Base-by-base conservation (phyloP, 2,113 vertebrate genomes). In the Eptatretus burgeri region DNA sequence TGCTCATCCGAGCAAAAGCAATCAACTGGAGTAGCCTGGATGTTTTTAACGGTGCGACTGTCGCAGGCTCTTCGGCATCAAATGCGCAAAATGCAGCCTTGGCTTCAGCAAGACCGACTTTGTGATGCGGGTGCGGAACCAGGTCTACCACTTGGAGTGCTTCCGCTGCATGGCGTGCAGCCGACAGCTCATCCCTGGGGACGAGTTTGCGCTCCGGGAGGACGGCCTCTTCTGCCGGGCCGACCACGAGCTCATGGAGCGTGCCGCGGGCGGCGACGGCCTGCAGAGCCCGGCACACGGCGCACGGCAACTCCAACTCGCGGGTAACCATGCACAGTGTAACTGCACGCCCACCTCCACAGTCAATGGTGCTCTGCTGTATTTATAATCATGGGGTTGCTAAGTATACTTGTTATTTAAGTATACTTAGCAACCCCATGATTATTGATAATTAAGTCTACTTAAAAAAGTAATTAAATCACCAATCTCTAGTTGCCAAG, bases 121-220 rank as follows among this genome's bases (percentile, higher is more conserved):
- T 71, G 89, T 95, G 72, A 93, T 94, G 89, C 76, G 86, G 66
- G 89, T 84, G 63, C 82, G 85, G 64, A 82, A 82, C 67, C 77
- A 77, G 51, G 87, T 96, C 63, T 94, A 87, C 71, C 87, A 93
- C 78, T 81, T 88, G 72, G 86, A 93, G 73, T 96, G 87, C 70
- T 95, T 95, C 73, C 81, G 85, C 70, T 94, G 89, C 76, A 80
- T 85, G 5, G 81, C 84, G 67, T 95, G 89, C 74, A 82, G 82
- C 74, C 78, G 84, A 62, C 84, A 87, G 71, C 81, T 95, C 66
- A 75, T 93, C 69, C 89, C 89, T 4, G 89, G 89, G 1, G 87
- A 94, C 64, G 84, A 93, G 74, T 93, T 93, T 79, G 85, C 82
- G 63, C 76, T 95, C 70, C 78, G 81, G 74, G 85, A 91, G 13